These are phyloP conservation scores for Phenacoccus solenopsis DNA, from an alignment of 1,140 invertebrate species.

Conservation along the genomic window DNA sequence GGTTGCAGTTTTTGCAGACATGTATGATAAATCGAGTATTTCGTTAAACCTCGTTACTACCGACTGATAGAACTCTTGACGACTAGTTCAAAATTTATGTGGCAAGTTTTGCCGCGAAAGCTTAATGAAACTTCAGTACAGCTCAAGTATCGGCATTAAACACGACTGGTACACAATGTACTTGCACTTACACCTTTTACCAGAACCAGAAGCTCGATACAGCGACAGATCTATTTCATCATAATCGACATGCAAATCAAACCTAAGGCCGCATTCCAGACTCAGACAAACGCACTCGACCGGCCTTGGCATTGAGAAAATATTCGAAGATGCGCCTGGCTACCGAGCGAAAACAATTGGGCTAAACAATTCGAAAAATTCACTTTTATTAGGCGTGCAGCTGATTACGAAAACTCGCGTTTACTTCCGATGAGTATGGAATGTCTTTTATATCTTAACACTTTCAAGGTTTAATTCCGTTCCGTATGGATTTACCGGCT, in stretches of 20 bases:
- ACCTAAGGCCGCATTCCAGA: not conserved
- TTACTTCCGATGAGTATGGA: not conserved
- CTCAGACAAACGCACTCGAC: not conserved
- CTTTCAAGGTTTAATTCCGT: not conserved
- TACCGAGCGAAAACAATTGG: not conserved
- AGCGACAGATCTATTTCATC: not conserved
- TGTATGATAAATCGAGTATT: too few relatives aligned
- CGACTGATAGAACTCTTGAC: too few relatives aligned
- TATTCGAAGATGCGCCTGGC: not conserved
- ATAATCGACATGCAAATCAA: conserved; percentile 2
- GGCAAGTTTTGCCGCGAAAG: not conserved
- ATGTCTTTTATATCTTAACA: not conserved
- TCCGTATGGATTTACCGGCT: not conserved
- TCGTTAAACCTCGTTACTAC: too few relatives aligned
- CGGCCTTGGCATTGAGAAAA: conserved; percentile 1
- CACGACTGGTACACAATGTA: too few relatives aligned
- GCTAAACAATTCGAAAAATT: conserved; percentile 3
- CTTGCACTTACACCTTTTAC: too few relatives aligned
- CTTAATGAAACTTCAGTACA: not conserved
- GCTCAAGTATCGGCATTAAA: not conserved
- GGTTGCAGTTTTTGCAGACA: too few relatives aligned
- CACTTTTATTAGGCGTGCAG: not conserved
- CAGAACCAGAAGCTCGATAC: not conserved
- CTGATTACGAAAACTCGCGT: not conserved
- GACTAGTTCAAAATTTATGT: not conserved